These are phyloP conservation scores for Nemopilema nomurai DNA, from an alignment of 30 jellyfish, hydroid and myxozoan genomes.

Conservation along the genomic window DNA sequence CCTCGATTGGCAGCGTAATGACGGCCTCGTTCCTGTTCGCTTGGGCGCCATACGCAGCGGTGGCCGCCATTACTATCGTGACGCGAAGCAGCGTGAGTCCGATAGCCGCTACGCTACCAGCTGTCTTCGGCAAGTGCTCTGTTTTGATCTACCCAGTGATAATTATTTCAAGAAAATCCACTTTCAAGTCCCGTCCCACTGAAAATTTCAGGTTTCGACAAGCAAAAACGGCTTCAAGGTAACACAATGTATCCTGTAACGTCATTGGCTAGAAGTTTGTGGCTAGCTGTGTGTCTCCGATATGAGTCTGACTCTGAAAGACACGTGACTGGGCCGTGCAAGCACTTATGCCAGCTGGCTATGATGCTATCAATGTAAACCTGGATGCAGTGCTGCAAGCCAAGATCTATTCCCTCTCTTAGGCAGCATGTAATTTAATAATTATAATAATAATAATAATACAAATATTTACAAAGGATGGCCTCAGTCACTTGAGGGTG, in stretches of 20 bases:
- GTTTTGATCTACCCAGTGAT: conserved; percentile 27
- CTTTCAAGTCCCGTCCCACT: conserved; percentile 8
- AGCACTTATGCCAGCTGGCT: too few species aligned
- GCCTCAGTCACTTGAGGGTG: too few species aligned
- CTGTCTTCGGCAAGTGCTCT: conserved; percentile 54
- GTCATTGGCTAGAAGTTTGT: too few species aligned
- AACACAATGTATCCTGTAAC: neutral
- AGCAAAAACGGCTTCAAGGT: neutral
- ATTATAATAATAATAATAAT: too few species aligned
- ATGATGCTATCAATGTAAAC: too few species aligned
- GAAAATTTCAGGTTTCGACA: neutral
- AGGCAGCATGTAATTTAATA: too few species aligned
- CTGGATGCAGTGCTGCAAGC: too few species aligned
- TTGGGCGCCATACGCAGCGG: conserved; percentile 66
- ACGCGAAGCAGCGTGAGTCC: conserved; percentile 21
- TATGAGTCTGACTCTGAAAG: too few species aligned
- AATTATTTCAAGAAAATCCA: conserved; percentile 3
- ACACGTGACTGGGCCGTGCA: too few species aligned
- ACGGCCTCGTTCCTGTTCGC: conserved; percentile 29
- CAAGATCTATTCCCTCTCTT: too few species aligned
- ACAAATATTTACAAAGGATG: too few species aligned
- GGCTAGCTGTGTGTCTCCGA: too few species aligned
- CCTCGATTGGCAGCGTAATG: conserved; percentile 18
- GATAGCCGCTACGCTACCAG: conserved; percentile 36
- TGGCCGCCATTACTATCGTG: conserved; percentile 7